These are phyloP conservation scores for Drosophila guanche DNA, from an alignment of 1,140 invertebrate species.

Conservation along the genomic window DNA sequence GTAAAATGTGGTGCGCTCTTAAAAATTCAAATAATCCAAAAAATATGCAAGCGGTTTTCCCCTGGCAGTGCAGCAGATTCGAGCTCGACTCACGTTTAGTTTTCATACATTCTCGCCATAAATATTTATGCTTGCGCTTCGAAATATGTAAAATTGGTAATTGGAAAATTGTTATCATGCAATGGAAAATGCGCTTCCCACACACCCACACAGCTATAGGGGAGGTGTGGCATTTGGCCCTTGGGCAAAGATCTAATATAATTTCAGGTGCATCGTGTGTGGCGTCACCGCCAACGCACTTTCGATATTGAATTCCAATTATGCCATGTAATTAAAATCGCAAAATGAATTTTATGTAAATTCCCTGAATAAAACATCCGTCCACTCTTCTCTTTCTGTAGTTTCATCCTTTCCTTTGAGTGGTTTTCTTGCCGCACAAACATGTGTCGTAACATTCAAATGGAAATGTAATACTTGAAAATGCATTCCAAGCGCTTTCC, in stretches of 20 bases:
- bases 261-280: conserved; percentile 32
- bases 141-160: conserved; percentile 81
- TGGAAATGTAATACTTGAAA: conserved; percentile 48
- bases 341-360: conserved; percentile 35
- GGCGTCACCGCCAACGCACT: conserved; percentile 22
- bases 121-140: conserved; percentile 72
- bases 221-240: not conserved
- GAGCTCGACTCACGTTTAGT: conserved; percentile 66
- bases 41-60: conserved; percentile 68
- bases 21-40: conserved; percentile 78
- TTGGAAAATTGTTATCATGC: conserved; percentile 80
- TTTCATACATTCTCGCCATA: conserved; percentile 79
- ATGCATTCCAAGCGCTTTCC: conserved; percentile 36
- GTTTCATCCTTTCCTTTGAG: conserved; percentile 7
- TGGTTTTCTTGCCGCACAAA: conserved; percentile 29
- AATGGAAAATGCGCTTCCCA: not conserved
- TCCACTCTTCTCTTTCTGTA: not conserved
- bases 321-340: conserved; percentile 68
- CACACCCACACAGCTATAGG: not conserved
- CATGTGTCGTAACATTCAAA: conserved; percentile 48
- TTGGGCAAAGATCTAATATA: conserved; percentile 25
- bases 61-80: conserved; percentile 14
- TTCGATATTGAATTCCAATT: conserved; percentile 77
- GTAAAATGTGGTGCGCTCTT: conserved; percentile 66
- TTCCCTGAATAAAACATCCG: not conserved